Evolutionary conservation across 2,113 vertebrate species (phyloP).

Genomic region (Rafetus swinhoei): DNA sequence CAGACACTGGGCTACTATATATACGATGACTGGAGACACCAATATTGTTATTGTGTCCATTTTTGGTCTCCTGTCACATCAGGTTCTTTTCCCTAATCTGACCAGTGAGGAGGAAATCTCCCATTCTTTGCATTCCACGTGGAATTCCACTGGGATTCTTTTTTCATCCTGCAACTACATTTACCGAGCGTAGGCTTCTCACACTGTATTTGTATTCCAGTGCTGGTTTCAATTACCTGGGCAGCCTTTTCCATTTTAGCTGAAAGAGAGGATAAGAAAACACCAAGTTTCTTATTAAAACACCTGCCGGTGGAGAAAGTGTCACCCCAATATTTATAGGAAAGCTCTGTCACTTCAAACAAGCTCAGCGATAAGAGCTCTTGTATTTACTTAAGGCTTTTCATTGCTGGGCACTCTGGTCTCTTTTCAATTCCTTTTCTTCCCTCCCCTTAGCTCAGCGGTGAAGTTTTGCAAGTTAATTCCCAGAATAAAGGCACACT

Average conservation of each 20-base stretch:
- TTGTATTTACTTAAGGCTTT: conserved; percentile 56
- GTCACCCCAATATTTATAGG: conserved; percentile 42
- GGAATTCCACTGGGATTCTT: conserved; percentile 29
- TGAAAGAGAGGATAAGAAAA: conserved; percentile 65
- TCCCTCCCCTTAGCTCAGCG: background rate
- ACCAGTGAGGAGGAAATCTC: background rate
- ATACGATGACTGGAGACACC: background rate
- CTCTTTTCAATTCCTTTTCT: conserved; percentile 1
- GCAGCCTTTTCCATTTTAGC: conserved; percentile 74
- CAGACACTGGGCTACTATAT: too few relatives aligned
- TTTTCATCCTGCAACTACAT: conserved; percentile 42
- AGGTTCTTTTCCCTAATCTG: background rate
- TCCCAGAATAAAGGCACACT: background rate
- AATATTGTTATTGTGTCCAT: background rate
- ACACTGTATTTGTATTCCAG: conserved; percentile 62
- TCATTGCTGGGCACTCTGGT: conserved; percentile 45
- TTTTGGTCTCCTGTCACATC: background rate
- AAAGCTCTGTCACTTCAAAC: conserved; percentile 59
- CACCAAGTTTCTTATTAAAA: conserved; percentile 64
- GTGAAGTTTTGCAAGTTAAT: background rate
- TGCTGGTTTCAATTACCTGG: conserved; percentile 74
- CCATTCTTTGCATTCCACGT: background rate
- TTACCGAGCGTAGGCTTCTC: conserved; percentile 39
- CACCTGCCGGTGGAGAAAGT: background rate
- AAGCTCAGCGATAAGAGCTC: conserved; percentile 62